Conservation (phyloP, 2,888 invertebrate species). For the Megamerina dolium region DNA sequence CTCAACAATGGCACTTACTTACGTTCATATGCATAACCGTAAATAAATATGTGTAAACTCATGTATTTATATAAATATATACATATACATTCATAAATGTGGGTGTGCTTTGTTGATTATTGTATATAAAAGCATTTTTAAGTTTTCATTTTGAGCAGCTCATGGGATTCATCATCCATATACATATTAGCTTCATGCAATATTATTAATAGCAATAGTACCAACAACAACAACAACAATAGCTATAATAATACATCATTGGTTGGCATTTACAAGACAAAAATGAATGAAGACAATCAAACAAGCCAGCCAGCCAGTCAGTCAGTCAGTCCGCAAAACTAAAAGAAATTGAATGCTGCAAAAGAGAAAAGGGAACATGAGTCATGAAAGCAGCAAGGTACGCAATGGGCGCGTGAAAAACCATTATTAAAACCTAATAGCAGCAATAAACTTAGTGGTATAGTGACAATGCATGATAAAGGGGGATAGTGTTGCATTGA, state of each 20-base stretch:
- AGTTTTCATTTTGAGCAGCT: too few relatives aligned
- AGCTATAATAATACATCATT: constrained; percentile 30
- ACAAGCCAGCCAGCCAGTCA: constrained; percentile 23
- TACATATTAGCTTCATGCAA: constrained; percentile 36
- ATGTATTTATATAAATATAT: too few relatives aligned
- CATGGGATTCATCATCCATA: constrained; percentile 38
- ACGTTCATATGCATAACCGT: too few relatives aligned
- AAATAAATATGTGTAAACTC: too few relatives aligned
- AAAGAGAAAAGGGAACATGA: too few relatives aligned
- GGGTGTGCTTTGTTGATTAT: too few relatives aligned
- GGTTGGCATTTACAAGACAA: constrained; percentile 13
- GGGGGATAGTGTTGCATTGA: too few relatives aligned
- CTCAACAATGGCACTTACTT: too few relatives aligned
- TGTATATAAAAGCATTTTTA: too few relatives aligned
- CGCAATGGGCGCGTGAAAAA: constrained; percentile 22
- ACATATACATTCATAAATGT: too few relatives aligned
- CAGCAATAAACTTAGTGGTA: constrained; percentile 3
- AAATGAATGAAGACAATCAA: constrained; percentile 18
- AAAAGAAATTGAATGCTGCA: too few relatives aligned
- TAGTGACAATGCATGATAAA: too few relatives aligned
- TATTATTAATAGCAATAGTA: constrained; percentile 37
- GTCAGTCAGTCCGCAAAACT: not conserved
- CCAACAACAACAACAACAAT: constrained; percentile 16
- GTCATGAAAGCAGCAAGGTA: constrained; percentile 4
- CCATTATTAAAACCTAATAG: constrained; percentile 43